phyloP scores from a whole-genome alignment of 2,797 vertebrate species.

The Dryobates pubescens region DNA sequence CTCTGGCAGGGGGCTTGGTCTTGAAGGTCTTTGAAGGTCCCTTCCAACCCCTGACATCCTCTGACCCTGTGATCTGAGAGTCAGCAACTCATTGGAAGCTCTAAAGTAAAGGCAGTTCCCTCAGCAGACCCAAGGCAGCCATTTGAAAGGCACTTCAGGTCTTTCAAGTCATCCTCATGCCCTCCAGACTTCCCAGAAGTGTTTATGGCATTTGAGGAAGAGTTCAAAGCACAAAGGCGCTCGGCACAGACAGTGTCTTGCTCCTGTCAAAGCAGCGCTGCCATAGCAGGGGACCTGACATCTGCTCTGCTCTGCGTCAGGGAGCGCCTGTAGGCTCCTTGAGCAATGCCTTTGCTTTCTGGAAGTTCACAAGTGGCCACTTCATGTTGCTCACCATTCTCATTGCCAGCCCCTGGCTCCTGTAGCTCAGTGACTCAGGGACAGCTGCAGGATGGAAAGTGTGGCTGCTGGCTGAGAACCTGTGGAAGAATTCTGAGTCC shows the following conservation, averaged over 20 bases:
- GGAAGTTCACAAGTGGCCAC: background rate
- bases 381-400: background rate
- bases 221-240: conserved; percentile 2
- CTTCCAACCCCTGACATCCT: no score
- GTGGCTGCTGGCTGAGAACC: background rate
- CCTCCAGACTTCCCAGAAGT: conserved; percentile 23
- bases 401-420: background rate
- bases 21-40: no score
- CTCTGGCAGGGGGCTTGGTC: no score
- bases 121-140: background rate
- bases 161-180: background rate
- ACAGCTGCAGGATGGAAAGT: background rate
- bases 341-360: background rate
- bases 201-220: conserved; percentile 45
- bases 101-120: background rate
- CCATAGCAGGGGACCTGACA: background rate
- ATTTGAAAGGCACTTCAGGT: background rate
- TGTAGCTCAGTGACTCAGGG: background rate
- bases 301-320: background rate
- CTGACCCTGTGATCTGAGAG: background rate
- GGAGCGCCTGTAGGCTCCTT: background rate
- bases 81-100: background rate
- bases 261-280: background rate
- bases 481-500: background rate
- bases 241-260: background rate